Percentiles rank a stretch among this genome's conserved stretches.
These are phyloP conservation scores for Hylyphantes graminicola DNA, from an alignment of 1,140 invertebrate genomes.

Conservation along the genomic window DNA sequence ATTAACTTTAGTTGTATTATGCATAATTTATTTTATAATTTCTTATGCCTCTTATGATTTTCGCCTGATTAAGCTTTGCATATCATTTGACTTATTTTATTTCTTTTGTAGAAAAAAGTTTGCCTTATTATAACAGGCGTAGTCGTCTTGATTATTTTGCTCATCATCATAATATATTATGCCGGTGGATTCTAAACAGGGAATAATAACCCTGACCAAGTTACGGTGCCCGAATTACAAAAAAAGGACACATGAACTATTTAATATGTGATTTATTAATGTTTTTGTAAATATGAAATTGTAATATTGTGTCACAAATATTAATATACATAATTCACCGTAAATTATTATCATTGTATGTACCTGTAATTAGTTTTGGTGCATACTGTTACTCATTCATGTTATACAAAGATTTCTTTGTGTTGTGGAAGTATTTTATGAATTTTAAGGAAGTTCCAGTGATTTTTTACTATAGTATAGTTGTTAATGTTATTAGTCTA, in stretches of 20 bases:
- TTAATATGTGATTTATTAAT: constrained; percentile 28
- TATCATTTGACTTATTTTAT: constrained; percentile 26
- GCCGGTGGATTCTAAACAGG: constrained; percentile 30
- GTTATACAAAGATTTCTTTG: neutral
- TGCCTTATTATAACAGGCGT: constrained; percentile 50
- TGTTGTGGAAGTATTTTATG: too few relatives aligned
- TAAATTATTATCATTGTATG: constrained; percentile 44
- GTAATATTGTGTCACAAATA: constrained; percentile 11
- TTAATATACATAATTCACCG: constrained; percentile 37
- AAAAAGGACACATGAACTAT: constrained; percentile 4
- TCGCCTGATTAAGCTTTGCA: constrained; percentile 1
- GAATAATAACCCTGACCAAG: constrained; percentile 12
- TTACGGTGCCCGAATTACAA: neutral
- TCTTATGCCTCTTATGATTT: constrained; percentile 1
- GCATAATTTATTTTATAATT: constrained; percentile 14
- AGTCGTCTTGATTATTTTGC: constrained; percentile 49
- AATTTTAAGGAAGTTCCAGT: too few relatives aligned
- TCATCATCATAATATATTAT: constrained; percentile 49
- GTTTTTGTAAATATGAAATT: constrained; percentile 39
- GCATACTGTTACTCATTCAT: constrained; percentile 4
- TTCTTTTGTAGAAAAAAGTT: constrained; percentile 55
- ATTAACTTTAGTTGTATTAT: neutral
- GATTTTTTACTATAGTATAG: too few relatives aligned
- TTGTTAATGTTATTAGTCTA: too few relatives aligned
- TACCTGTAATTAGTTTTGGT: constrained; percentile 11